Conservation (phyloP, 2,797 vertebrate species). For the Chrysocyon brachyurus region DNA sequence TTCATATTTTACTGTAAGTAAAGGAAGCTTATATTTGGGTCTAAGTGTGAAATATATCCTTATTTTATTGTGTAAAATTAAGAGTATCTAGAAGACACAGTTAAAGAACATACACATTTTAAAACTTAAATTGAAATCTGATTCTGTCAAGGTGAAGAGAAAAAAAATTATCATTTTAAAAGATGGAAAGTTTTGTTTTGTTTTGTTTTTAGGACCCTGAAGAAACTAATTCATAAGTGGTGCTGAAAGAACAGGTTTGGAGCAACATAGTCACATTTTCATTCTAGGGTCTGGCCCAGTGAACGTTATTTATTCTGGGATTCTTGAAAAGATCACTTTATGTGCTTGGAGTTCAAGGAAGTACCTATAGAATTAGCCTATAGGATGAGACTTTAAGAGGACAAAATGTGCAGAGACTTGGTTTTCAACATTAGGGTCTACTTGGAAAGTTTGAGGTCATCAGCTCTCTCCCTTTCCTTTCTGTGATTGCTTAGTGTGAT, state of each 20-base stretch:
- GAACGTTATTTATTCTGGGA: constrained; percentile 11
- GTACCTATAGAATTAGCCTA: background rate
- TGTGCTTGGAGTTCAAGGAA: constrained; percentile 33
- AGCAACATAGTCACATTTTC: background rate
- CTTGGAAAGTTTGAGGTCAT: background rate
- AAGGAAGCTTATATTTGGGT: background rate
- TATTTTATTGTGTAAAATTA: constrained; percentile 24
- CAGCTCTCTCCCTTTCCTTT: background rate
- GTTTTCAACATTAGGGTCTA: background rate
- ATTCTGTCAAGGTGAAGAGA: background rate
- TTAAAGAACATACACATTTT: constrained; percentile 32
- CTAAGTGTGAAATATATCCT: constrained; percentile 36
- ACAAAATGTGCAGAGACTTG: background rate
- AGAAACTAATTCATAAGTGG: constrained; percentile 24
- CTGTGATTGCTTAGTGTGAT: background rate
- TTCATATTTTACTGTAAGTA: background rate
- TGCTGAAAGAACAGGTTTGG: background rate
- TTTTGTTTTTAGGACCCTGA: background rate
- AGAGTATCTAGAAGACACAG: background rate
- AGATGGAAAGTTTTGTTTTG: background rate
- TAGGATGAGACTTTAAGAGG: background rate
- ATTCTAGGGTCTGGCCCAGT: background rate
- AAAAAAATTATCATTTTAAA: constrained; percentile 24
- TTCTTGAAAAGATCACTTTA: background rate
- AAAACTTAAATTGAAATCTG: constrained; percentile 41